Conservation (phyloP, 2,797 vertebrate species). For the Percopsis omiscomaycus region DNA sequence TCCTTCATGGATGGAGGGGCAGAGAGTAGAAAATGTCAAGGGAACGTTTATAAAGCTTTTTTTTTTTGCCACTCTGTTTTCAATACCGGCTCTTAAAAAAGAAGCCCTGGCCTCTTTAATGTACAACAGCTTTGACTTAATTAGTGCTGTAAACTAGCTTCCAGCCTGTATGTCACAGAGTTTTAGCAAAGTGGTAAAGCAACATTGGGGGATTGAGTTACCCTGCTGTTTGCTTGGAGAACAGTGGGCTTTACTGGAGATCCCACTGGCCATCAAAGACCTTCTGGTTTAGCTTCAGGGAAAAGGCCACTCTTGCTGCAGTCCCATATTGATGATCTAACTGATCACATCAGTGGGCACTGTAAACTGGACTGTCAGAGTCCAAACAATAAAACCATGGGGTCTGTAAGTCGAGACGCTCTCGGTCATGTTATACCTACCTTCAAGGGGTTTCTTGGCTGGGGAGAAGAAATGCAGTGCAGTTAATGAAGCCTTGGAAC, state of each 20-base stretch:
- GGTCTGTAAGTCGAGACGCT: constrained; percentile 79
- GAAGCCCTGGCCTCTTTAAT: constrained; percentile 67
- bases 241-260: constrained; percentile 77
- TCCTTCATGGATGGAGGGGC: constrained; percentile 27
- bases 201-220: constrained; percentile 65
- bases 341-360: constrained; percentile 78
- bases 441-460: constrained; percentile 70
- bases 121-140: constrained; percentile 77
- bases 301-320: constrained; percentile 52
- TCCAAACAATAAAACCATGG: constrained; percentile 78
- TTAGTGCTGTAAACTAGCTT: constrained; percentile 76
- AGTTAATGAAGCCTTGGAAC: constrained; percentile 79
- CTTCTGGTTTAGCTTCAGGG: constrained; percentile 76
- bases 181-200: constrained; percentile 68
- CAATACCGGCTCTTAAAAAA: constrained; percentile 68
- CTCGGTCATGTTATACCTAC: constrained; percentile 67
- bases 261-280: constrained; percentile 73
- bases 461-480: constrained; percentile 69
- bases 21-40: constrained; percentile 40
- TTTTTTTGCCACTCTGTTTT: constrained; percentile 65
- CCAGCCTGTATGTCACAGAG: constrained; percentile 63
- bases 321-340: constrained; percentile 81
- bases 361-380: constrained; percentile 64
- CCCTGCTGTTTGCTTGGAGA: constrained; percentile 70
- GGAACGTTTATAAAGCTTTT: constrained; percentile 25